phyloP scores from a whole-genome alignment of 2,797 vertebrate genomes.

The Phalanger gymnotis region DNA sequence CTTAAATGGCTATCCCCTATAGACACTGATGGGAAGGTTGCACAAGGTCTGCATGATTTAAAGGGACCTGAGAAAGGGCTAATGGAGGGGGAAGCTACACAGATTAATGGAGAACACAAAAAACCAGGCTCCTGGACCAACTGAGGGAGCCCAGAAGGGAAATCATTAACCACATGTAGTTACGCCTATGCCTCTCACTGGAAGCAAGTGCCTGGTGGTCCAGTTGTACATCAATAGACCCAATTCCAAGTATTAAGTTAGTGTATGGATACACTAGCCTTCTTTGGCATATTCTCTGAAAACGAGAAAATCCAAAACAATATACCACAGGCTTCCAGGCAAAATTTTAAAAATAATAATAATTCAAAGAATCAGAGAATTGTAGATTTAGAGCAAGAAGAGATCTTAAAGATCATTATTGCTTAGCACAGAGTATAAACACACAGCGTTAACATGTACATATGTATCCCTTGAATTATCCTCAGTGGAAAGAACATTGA shows the following conservation, averaged over 20 bases:
- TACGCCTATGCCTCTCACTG: not conserved
- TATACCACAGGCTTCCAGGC: not conserved
- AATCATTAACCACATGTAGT: not conserved
- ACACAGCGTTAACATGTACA: constrained; percentile 19
- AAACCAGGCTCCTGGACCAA: not conserved
- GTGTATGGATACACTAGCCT: not conserved
- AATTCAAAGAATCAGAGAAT: constrained; percentile 4
- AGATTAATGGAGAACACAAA: not conserved
- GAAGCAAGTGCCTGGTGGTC: not conserved
- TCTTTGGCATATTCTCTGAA: not conserved
- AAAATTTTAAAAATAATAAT: constrained; percentile 35
- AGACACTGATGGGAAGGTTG: not conserved
- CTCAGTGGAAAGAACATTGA: constrained; percentile 30
- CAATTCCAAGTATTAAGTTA: not conserved
- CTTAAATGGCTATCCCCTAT: constrained; percentile 19
- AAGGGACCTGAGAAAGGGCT: not conserved
- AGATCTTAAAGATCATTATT: not conserved
- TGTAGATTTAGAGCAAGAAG: not conserved
- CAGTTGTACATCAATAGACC: not conserved
- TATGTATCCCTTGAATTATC: constrained; percentile 28
- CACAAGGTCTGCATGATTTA: constrained; percentile 9
- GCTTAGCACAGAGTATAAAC: not conserved
- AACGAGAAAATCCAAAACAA: not conserved
- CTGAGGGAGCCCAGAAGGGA: not conserved
- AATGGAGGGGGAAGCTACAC: not conserved